A percentile compares a stretch with the other conserved stretches of the same genome.
Conservation (phyloP, 2,113 vertebrate species). For the Vulpes vulpes region DNA sequence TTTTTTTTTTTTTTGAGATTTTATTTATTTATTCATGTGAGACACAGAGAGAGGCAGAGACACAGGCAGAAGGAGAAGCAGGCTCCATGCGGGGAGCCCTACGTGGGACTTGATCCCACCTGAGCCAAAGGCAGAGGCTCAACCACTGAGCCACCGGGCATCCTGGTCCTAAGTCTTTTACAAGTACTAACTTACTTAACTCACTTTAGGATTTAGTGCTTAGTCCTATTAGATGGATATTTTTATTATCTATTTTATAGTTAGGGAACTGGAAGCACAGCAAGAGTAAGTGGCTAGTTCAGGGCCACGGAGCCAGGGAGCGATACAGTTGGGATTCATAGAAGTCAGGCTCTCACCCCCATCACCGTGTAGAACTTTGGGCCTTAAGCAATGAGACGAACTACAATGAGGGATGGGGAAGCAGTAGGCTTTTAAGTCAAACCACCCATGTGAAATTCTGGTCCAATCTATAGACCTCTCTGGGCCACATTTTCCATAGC, state of each 20-base stretch:
- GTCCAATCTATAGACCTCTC: neutral
- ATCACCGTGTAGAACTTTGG: neutral
- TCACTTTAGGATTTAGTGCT: neutral
- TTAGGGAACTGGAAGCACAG: neutral
- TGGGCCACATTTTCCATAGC: neutral
- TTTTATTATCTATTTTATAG: neutral
- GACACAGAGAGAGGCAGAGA: too few relatives aligned
- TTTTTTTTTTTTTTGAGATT: neutral
- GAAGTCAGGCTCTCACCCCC: neutral
- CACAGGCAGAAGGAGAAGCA: too few relatives aligned
- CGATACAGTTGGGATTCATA: neutral
- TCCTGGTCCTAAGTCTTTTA: neutral
- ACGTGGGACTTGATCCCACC: too few relatives aligned
- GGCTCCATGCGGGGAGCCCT: too few relatives aligned
- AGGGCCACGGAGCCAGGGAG: neutral
- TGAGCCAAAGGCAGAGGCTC: too few relatives aligned
- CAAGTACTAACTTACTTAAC: neutral
- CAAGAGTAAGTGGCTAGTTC: neutral
- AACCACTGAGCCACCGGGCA: too few relatives aligned
- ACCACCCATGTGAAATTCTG: neutral
- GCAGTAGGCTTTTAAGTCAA: neutral
- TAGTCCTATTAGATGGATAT: neutral
- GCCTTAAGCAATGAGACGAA: neutral
- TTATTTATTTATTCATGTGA: too few relatives aligned
- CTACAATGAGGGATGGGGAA: fast-evolving